Evolutionary conservation across 92 coral and sea anemone species (phyloP).

Genomic region (Phenganax marumi): DNA sequence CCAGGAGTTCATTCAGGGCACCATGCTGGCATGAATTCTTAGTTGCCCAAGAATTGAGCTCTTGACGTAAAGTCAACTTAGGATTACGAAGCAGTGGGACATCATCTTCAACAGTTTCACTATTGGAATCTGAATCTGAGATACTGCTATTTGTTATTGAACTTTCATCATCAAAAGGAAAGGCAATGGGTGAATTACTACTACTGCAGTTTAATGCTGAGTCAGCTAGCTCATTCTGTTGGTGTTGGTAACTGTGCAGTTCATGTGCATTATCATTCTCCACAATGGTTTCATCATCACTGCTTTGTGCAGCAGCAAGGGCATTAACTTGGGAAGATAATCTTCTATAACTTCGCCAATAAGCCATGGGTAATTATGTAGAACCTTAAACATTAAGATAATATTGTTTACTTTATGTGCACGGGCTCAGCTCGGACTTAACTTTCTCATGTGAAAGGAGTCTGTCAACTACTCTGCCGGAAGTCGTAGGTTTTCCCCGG

Average conservation of each 20-base stretch:
- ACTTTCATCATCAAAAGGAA: background rate
- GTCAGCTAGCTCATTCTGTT: background rate
- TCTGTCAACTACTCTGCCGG: no score
- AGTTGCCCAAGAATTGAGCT: background rate
- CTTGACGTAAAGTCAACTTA: background rate
- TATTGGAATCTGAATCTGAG: background rate
- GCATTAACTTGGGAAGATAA: background rate
- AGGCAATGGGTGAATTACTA: background rate
- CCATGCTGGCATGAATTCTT: background rate
- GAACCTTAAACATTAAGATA: no score
- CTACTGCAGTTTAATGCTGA: slow-evolving; percentile 1
- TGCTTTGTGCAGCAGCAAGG: background rate
- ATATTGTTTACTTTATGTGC: no score
- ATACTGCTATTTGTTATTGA: background rate
- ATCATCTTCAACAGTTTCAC: background rate
- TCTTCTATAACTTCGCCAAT: background rate
- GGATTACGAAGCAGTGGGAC: no score
- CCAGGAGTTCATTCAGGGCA: background rate
- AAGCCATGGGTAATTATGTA: background rate
- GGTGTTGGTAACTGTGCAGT: background rate
- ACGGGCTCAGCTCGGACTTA: no score
- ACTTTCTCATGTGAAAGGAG: no score
- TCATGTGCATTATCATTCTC: background rate
- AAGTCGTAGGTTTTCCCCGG: no score
- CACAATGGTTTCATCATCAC: background rate